phyloP scores from a whole-genome alignment of 2,113 vertebrate genomes.

The Pardalotus punctatus region DNA sequence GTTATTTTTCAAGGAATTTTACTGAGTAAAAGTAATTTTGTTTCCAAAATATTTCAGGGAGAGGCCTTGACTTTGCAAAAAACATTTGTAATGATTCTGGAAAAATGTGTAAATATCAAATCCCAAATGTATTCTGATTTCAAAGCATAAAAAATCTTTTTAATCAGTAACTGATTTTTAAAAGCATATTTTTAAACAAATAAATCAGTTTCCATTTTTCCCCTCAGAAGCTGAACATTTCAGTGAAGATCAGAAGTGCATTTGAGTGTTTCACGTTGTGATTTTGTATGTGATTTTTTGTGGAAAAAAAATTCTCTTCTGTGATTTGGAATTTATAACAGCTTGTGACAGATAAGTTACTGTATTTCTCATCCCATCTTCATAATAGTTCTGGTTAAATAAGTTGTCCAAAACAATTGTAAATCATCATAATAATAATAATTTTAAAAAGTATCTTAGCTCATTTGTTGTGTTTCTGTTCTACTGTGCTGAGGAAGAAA shows the following conservation, averaged over 20 bases:
- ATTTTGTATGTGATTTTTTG: neutral
- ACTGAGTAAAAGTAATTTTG: neutral
- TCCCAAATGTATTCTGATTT: neutral
- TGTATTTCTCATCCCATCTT: neutral
- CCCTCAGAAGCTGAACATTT: neutral
- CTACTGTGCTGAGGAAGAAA: neutral
- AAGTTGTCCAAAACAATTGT: neutral
- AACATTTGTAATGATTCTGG: neutral
- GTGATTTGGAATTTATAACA: neutral
- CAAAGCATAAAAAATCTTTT: neutral
- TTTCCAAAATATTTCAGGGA: neutral
- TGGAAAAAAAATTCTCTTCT: neutral
- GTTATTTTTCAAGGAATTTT: neutral
- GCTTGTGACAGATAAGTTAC: neutral
- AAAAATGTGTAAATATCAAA: neutral
- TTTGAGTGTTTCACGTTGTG: neutral
- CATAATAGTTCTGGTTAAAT: neutral
- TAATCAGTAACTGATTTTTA: neutral
- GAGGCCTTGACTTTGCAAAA: neutral
- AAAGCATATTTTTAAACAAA: neutral
- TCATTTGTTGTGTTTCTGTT: neutral
- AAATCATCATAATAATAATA: neutral
- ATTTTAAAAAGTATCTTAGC: neutral
- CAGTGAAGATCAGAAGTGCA: neutral
- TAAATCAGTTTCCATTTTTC: neutral